Conservation (phyloP, 2,113 vertebrate genomes). For the Lasiurus borealis region DNA sequence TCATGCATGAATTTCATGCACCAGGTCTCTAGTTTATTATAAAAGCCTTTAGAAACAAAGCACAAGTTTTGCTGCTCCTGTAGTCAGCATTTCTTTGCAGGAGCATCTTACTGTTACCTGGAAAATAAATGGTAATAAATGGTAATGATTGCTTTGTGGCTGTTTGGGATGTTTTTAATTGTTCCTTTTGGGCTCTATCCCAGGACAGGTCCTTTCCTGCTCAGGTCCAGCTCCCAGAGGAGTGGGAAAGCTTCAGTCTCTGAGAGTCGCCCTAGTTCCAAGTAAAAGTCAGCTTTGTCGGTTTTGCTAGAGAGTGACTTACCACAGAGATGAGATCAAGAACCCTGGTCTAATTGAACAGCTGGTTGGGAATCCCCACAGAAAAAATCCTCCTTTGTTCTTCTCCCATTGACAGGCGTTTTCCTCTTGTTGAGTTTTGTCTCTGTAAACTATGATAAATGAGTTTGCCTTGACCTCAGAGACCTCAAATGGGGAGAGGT, state of each 20-base stretch:
- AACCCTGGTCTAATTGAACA: rapidly evolving
- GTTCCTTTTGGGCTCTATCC: background rate
- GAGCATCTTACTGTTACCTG: background rate
- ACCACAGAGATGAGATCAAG: background rate
- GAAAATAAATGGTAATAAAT: background rate
- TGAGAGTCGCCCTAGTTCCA: background rate
- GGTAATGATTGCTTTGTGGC: rapidly evolving
- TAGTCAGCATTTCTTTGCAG: background rate
- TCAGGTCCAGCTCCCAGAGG: background rate
- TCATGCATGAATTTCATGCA: too few species aligned
- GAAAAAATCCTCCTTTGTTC: rapidly evolving
- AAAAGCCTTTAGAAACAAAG: background rate
- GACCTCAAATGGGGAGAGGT: background rate
- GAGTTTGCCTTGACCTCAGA: background rate
- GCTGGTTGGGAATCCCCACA: background rate
- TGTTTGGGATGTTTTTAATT: background rate
- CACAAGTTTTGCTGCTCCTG: background rate
- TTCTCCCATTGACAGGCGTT: background rate
- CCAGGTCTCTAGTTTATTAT: too few species aligned
- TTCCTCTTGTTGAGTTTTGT: rapidly evolving
- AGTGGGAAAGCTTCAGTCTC: background rate
- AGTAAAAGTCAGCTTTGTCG: background rate
- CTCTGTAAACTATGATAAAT: background rate
- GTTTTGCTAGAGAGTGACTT: background rate
- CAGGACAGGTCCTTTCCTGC: background rate